Percentiles rank a stretch among this genome's conserved stretches.
Conservation (phyloP, 2,888 invertebrate species). For the Palloptera scutellata region DNA sequence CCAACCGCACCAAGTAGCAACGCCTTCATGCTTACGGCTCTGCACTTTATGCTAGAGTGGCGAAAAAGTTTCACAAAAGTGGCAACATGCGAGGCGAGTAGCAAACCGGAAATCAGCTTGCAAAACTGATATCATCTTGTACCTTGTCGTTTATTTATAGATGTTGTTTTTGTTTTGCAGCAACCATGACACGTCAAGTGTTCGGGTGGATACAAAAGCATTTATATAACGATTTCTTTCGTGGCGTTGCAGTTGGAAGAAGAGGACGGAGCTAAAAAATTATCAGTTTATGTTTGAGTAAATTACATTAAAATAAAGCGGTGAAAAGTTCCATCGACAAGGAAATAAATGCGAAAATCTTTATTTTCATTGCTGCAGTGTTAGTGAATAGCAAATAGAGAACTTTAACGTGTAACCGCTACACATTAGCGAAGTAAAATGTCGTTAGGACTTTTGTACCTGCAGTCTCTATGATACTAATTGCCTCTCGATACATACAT, state of each 20-base stretch:
- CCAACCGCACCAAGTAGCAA: not conserved
- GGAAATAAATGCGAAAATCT: not conserved
- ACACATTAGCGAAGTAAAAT: no score
- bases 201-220: slow-evolving; percentile 1
- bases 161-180: not conserved
- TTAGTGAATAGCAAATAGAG: no score
- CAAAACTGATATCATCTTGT: slow-evolving; percentile 23
- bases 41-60: slow-evolving; percentile 21
- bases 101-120: slow-evolving; percentile 22
- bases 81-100: slow-evolving; percentile 5
- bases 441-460: no score
- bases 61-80: slow-evolving; percentile 10
- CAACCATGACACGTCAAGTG: not conserved
- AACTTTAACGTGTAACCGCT: no score
- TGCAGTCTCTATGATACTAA: no score
- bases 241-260: no score
- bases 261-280: not conserved
- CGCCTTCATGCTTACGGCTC: slow-evolving; percentile 24
- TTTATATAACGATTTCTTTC: not conserved
- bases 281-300: not conserved
- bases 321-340: not conserved
- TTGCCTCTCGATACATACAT: no score
- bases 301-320: slow-evolving; percentile 11
- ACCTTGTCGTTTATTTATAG: no score
- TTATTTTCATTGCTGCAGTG: no score